Conservation (phyloP, 2,797 vertebrate genomes). For the Schizopygopsis malacanthus region DNA sequence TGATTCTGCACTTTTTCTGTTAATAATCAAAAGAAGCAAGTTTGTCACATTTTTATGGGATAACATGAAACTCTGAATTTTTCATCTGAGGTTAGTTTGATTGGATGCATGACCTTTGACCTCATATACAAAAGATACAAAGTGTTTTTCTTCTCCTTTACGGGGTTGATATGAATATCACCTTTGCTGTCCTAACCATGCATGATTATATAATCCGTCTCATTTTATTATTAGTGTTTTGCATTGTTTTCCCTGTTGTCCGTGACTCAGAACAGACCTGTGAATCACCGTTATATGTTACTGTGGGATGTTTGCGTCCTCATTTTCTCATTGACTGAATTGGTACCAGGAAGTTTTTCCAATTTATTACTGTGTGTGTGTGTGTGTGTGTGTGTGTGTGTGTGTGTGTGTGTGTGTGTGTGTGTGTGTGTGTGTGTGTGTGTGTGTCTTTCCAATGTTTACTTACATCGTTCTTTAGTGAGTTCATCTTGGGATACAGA, state of each 20-base stretch:
- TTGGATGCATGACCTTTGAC: background rate
- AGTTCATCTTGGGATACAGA: background rate
- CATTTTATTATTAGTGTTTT: background rate
- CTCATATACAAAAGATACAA: background rate
- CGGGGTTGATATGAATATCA: background rate
- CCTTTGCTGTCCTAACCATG: background rate
- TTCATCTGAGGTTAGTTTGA: background rate
- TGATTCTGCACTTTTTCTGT: background rate
- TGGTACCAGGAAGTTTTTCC: background rate
- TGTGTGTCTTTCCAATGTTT: conserved; percentile 3
- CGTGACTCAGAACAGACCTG: background rate
- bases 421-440: background rate
- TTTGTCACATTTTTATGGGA: background rate
- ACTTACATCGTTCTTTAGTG: background rate
- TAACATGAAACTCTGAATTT: background rate
- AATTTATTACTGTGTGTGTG: background rate
- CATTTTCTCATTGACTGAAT: background rate
- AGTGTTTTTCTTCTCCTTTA: background rate
- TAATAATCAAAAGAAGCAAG: background rate
- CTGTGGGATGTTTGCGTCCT: background rate
- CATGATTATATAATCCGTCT: background rate
- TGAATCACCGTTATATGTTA: background rate
- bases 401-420: background rate
- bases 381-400: background rate
- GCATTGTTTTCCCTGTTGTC: background rate